phyloP scores from a whole-genome alignment of 2,888 invertebrate genomes.

The Poecilus cupreus region DNA sequence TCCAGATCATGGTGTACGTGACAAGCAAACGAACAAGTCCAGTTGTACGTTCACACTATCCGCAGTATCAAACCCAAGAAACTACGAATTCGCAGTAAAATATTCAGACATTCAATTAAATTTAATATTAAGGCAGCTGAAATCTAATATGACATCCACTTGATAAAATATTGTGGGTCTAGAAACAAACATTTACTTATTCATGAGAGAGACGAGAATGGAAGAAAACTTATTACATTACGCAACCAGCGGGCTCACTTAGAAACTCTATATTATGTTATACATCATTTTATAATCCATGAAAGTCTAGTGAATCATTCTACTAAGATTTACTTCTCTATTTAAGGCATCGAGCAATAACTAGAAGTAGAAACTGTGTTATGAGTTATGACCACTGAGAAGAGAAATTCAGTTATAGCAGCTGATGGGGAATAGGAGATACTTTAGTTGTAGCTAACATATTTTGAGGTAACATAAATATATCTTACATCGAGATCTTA shows the following conservation, averaged over 20 bases:
- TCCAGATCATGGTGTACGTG: too few species aligned
- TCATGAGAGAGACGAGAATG: not conserved
- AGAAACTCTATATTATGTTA: slow-evolving; percentile 4
- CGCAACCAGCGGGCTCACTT: not conserved
- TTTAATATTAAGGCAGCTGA: not conserved
- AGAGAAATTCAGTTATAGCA: too few species aligned
- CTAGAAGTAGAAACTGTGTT: not conserved
- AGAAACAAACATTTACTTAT: not conserved
- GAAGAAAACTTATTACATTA: not conserved
- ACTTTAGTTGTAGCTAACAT: too few species aligned
- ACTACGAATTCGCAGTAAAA: not conserved
- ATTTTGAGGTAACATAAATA: too few species aligned
- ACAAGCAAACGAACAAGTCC: too few species aligned
- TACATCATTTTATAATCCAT: not conserved
- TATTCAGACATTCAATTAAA: not conserved
- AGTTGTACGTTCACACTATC: too few species aligned
- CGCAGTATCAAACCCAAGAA: not conserved
- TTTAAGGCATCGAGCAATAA: not conserved
- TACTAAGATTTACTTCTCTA: not conserved
- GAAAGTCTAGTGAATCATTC: not conserved
- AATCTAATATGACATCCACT: not conserved
- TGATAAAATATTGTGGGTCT: not conserved
- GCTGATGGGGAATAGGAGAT: too few species aligned
- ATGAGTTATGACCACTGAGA: not conserved
- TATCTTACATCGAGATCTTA: too few species aligned